Evolutionary conservation across 1,140 invertebrate genomes (phyloP).

Genomic region (Spodoptera litura): DNA sequence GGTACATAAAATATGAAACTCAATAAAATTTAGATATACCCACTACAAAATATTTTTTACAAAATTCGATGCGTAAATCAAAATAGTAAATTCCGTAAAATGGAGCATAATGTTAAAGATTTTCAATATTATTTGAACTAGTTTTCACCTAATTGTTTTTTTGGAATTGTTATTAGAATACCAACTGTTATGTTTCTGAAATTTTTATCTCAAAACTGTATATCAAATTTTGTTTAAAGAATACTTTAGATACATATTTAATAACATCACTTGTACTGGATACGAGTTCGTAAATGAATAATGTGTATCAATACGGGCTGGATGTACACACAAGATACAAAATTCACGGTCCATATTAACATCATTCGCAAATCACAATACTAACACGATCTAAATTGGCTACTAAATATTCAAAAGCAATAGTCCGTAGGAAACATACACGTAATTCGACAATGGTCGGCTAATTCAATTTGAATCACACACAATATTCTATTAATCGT

Average conservation of each 20-base stretch:
- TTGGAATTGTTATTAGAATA: constrained; percentile 12
- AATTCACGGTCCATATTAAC: constrained; percentile 40
- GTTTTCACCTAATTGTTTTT: background rate
- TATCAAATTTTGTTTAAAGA: no score
- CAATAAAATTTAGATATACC: constrained; percentile 9
- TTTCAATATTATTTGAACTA: constrained; percentile 29
- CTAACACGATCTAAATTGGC: constrained; percentile 80
- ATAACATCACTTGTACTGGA: background rate
- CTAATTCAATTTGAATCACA: constrained; percentile 84
- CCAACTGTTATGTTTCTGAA: background rate
- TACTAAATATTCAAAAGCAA: constrained; percentile 85
- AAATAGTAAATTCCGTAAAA: no score
- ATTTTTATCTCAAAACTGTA: background rate
- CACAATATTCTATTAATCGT: constrained; percentile 85
- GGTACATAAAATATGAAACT: constrained; percentile 9
- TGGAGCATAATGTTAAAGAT: background rate
- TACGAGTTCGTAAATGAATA: background rate
- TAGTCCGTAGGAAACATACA: constrained; percentile 79
- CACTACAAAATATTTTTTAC: background rate
- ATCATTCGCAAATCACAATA: constrained; percentile 77
- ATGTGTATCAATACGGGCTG: background rate
- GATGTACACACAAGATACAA: constrained; percentile 27
- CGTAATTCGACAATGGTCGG: constrained; percentile 79
- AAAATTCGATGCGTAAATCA: constrained; percentile 3
- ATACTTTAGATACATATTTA: background rate